Evolutionary conservation across 2,797 vertebrate genomes (phyloP), one percentile per base, ranked within the genome.

Genomic region (Alcedo atthis): DNA sequence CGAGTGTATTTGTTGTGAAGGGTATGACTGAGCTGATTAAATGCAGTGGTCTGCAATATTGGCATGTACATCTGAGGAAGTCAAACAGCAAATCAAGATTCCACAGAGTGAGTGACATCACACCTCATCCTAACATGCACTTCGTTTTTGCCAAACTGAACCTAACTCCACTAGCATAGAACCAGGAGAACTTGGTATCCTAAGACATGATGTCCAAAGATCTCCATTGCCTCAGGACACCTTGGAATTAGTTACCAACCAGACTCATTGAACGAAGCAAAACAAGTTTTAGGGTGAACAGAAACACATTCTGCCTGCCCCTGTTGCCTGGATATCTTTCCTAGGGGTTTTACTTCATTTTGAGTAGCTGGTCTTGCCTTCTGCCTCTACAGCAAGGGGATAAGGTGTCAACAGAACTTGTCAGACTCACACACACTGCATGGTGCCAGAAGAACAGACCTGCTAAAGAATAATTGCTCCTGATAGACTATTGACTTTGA

Each of bases 401-500:
- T 59, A 17, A 84, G 45, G 5, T 33, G 49, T 86, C 92, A 71
- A 10, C 61, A 87, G 75, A 70, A 33, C 8, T 51, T 92, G 32
- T 51, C 54, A 88, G 33, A 71, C 42, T 48, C 66, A 71, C 12
- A 33, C 37, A n/a, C 26, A 8, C 68, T 63, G 13, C 70, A 62
- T 5, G 32, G 30, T 90, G 79, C 32, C 62, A 54, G 63, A 59
- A 86, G 59, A 87, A 55, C 49, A 87, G 71, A 77, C 37, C 61
- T 77, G 42, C 54, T 79, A 24, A 81, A 70, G 46, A 87, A 25
- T 92, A 85, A 92, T 88, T 85, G 58, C 53, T 87, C 78, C 75
- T 90, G 81, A 87, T 89, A 81, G 62, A 45, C 55, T 87, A 89
- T 89, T 94, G 90, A 57, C 81, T 86, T 77, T 94, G 79, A 94